Percentiles rank a stretch among this genome's conserved stretches.
Conservation (phyloP, 2,888 invertebrate genomes). For the Drosophila pegasa region DNA sequence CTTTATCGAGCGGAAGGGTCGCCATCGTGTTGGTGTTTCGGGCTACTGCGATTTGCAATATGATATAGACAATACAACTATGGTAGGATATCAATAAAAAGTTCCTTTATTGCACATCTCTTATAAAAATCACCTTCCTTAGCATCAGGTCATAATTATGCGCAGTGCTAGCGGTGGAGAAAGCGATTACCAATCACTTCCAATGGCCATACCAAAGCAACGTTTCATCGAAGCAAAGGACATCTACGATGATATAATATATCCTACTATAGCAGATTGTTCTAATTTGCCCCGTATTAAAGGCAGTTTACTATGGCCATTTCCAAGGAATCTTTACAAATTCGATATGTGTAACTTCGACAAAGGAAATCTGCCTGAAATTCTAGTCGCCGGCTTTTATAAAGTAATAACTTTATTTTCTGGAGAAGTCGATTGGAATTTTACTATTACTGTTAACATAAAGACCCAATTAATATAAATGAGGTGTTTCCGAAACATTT, state of each 20-base stretch:
- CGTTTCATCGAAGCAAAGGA: background rate
- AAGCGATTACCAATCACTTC: background rate
- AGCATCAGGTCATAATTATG: background rate
- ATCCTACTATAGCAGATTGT: background rate
- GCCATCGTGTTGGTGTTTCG: background rate
- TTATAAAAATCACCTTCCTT: too few relatives aligned
- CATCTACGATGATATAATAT: background rate
- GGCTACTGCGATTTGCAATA: background rate
- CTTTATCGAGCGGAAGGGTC: background rate
- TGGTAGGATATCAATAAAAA: background rate
- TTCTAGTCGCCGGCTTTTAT: background rate
- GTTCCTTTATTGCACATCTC: background rate
- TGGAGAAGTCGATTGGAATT: background rate
- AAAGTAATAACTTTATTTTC: accelerated
- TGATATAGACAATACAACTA: background rate
- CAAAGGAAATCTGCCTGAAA: background rate
- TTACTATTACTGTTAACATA: background rate
- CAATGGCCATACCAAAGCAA: background rate
- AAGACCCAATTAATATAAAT: background rate
- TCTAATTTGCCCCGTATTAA: background rate
- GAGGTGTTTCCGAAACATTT: too few relatives aligned
- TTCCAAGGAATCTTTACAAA: background rate
- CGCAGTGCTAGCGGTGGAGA: background rate
- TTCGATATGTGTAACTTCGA: background rate
- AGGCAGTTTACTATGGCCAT: background rate